Evolutionary conservation across 2,113 vertebrate genomes (phyloP).

Genomic region (Python bivittatus): DNA sequence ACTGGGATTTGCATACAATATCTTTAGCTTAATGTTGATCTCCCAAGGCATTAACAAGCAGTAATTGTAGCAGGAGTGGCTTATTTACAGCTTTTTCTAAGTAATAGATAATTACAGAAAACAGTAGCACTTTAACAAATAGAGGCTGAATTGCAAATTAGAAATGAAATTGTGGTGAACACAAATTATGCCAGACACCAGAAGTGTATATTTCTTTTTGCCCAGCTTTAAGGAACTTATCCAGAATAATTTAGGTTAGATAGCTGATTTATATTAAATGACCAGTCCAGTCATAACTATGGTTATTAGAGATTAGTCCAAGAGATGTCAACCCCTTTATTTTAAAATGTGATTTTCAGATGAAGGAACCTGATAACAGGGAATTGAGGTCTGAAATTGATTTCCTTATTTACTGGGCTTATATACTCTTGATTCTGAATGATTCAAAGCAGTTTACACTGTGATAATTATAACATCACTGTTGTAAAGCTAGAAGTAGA

Average conservation of each 20-base stretch:
- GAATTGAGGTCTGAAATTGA: too few species aligned
- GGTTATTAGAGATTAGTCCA: not conserved
- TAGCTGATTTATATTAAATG: not conserved
- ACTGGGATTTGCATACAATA: not conserved
- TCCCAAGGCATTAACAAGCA: constrained; percentile 24
- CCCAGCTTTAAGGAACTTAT: not conserved
- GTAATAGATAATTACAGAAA: constrained; percentile 20
- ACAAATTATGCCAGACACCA: not conserved
- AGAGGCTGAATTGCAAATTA: constrained; percentile 9
- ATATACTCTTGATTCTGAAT: too few species aligned
- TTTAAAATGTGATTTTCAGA: not conserved
- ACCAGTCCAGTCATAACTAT: not conserved
- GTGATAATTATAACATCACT: too few species aligned
- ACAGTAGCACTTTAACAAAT: not conserved
- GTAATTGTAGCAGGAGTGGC: constrained; percentile 19
- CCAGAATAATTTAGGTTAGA: not conserved
- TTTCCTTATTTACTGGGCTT: too few species aligned
- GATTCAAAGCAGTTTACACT: too few species aligned
- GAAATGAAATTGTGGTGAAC: constrained; percentile 18
- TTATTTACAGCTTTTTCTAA: constrained; percentile 24
- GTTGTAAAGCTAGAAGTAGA: too few species aligned
- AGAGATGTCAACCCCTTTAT: not conserved
- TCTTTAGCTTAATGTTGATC: constrained; percentile 31
- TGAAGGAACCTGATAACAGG: too few species aligned
- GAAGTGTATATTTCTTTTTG: not conserved